A percentile compares a stretch with the other conserved stretches of the same genome.
Evolutionary conservation across 2,888 invertebrate species (phyloP).

Genomic region (Lasius platythorax): DNA sequence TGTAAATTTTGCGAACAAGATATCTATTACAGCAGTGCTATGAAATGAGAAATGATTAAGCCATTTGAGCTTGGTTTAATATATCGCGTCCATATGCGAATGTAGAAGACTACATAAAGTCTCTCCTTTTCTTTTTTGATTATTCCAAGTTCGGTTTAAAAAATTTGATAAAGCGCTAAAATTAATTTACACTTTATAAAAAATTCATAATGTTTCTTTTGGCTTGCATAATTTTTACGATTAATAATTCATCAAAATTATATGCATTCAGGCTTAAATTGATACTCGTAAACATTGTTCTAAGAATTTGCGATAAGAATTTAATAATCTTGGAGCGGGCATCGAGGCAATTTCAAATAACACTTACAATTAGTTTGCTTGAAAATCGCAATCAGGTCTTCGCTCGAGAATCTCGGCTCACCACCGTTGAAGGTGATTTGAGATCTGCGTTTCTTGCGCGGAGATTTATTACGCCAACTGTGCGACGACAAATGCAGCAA

Average conservation of each 20-base stretch:
- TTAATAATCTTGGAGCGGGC: background rate
- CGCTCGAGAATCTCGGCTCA: background rate
- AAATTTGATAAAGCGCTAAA: background rate
- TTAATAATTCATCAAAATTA: background rate
- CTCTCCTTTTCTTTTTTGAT: background rate
- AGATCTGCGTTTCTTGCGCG: conserved; percentile 42
- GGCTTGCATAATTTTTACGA: background rate
- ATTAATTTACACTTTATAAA: background rate
- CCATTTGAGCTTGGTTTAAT: background rate
- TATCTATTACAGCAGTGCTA: background rate
- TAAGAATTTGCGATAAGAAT: background rate
- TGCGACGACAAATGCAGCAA: conserved; percentile 49
- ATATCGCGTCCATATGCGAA: background rate
- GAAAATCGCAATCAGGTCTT: conserved; percentile 18
- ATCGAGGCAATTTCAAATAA: conserved; percentile 6
- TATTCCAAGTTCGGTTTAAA: background rate
- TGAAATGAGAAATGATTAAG: background rate
- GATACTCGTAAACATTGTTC: background rate
- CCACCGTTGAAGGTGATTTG: conserved; percentile 25
- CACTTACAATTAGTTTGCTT: background rate
- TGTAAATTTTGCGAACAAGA: conserved; percentile 9
- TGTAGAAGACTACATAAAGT: background rate
- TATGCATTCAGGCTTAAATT: background rate
- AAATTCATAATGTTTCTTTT: background rate
- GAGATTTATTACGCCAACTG: conserved; percentile 48